Base-by-base conservation (phyloP, 2,888 invertebrate species). In the Entomobrya proxima region DNA sequence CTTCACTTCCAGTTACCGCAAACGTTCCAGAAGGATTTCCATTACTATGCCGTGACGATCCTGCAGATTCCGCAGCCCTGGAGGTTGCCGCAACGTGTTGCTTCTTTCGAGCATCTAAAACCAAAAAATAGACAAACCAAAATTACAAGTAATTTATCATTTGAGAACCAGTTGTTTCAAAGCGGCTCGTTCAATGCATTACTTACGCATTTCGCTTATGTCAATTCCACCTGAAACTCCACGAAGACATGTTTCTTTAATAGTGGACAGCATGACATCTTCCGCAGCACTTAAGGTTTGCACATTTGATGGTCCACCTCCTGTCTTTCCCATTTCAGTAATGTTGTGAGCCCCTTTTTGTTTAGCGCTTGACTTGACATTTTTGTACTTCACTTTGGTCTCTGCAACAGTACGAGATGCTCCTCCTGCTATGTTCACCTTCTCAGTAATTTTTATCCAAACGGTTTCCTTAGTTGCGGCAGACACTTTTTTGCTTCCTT, bases 341-440 rank as follows among this genome's bases (percentile, higher is more conserved):
- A 9, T 5, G 18, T 35, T 37, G 3, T 6, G 2, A 3, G 13
- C 67, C 13, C 9, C 58, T 11, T 27, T 58, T 4, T 13, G 9
- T 58, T 58, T 58, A 21, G 32, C 21, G 5, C 15, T 4, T 4
- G 69, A 3, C 37, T 67, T 40, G 21, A 58, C 4, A 30, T 6
- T 58, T 58, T 58, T 58, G 21, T 58, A 24, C 21, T 13, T 58
- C 30, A 18, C 21, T 58, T 21, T 9, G 2, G 21, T 18, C 13
- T 58, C 58, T 21, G n/a, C n/a, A 5, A 47, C 3, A 1, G 30
- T 67, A 32, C 84, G n/a, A 4, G 67, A 7, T 9, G 18, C 32
- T 2, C 30, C 40, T 2, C 64, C 50, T 15, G 67, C 84, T 0
- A 77, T 77, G n/a, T 84, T 77, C 0, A 84, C 84, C 1, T 5